Percentiles rank a stretch among this genome's conserved stretches.
Evolutionary conservation across 2,797 vertebrate species (phyloP).

Genomic region (Sebastes steindachneri): DNA sequence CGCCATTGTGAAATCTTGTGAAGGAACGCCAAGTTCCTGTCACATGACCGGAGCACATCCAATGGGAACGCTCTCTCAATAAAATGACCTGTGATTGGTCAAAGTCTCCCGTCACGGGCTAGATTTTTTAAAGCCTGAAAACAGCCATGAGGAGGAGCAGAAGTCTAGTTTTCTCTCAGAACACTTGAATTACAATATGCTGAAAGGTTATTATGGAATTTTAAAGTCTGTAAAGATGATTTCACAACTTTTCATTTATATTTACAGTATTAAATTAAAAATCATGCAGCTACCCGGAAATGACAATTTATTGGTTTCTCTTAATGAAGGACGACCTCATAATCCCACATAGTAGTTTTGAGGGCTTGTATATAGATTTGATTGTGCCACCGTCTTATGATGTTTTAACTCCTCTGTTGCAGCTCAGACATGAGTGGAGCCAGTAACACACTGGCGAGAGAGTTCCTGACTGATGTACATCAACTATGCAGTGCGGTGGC

Average conservation of each 20-base stretch:
- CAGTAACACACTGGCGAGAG: slow-evolving; percentile 96
- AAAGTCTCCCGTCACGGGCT: no score
- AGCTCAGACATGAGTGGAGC: slow-evolving; percentile 97
- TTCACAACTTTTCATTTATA: neutral
- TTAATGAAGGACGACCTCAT: neutral
- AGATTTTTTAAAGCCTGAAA: no score
- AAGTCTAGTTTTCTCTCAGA: no score
- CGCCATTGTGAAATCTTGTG: no score
- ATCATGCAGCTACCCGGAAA: neutral
- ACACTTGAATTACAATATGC: no score
- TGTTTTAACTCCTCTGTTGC: slow-evolving; percentile 8
- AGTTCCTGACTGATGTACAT: slow-evolving; percentile 97
- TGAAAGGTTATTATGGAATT: no score
- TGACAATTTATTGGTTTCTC: neutral
- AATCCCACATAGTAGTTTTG: neutral
- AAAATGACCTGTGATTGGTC: no score
- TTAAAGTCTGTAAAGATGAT: no score
- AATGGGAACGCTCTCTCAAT: no score
- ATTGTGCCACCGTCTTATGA: neutral
- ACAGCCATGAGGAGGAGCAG: no score
- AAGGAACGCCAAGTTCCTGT: no score
- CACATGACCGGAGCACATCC: no score
- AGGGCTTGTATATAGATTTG: neutral
- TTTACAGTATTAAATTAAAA: neutral
- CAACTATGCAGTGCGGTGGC: slow-evolving; percentile 95